Conservation (phyloP, 2,888 invertebrate genomes). For the Nymphalis polychloros region DNA sequence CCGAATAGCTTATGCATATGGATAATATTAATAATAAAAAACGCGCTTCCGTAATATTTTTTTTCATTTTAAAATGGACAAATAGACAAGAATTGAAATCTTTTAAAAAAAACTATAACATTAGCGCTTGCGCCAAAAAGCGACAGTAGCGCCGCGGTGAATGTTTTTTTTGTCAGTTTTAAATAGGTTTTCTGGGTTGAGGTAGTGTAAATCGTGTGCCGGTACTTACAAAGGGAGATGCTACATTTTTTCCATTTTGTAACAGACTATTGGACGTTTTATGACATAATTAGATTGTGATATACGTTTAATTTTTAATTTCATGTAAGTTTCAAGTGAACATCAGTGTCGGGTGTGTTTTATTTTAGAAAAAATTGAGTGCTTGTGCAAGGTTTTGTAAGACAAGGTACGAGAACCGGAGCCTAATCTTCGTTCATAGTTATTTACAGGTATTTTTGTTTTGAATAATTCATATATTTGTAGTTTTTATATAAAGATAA, state of each 20-base stretch:
- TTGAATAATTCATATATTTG: conserved; percentile 25
- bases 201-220: conserved; percentile 61
- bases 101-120: conserved; percentile 35
- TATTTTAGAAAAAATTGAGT: conserved; percentile 67
- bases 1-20: too few relatives aligned
- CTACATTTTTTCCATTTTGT: conserved; percentile 60
- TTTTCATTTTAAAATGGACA: neutral
- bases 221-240: conserved; percentile 64
- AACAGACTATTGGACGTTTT: conserved; percentile 62
- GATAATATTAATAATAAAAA: neutral
- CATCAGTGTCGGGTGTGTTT: conserved; percentile 60
- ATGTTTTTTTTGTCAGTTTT: conserved; percentile 64
- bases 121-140: conserved; percentile 61
- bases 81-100: conserved; percentile 4
- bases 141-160: conserved; percentile 51
- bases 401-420: conserved; percentile 42
- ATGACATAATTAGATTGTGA: conserved; percentile 63
- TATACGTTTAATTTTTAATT: conserved; percentile 52
- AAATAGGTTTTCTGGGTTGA: conserved; percentile 64
- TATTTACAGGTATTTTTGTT: conserved; percentile 14
- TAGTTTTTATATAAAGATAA: neutral
- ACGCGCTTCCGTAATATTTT: neutral
- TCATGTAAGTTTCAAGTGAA: conserved; percentile 54
- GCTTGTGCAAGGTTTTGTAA: conserved; percentile 74
- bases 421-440: conserved; percentile 29